phyloP scores from a whole-genome alignment of 1,140 invertebrate genomes.

The Drosophila novamexicana region DNA sequence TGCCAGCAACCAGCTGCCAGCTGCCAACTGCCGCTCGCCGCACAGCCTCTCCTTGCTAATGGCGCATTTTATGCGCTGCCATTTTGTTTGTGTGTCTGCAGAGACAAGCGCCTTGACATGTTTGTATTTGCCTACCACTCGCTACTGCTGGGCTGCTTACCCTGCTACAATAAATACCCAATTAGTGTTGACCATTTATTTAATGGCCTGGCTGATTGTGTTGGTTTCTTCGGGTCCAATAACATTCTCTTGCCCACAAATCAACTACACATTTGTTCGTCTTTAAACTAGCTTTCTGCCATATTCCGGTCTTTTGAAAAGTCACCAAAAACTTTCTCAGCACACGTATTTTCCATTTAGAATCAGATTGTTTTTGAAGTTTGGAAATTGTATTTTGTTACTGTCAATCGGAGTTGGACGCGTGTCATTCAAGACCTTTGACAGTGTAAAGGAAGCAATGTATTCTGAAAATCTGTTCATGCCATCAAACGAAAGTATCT shows the following conservation, averaged over 20 bases:
- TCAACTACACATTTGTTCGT: conserved; percentile 13
- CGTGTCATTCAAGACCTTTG: too few species aligned
- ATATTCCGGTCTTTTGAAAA: conserved; percentile 1
- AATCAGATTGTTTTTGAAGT: background rate
- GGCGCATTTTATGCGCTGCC: conserved; percentile 72
- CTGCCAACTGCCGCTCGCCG: background rate
- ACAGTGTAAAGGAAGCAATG: too few species aligned
- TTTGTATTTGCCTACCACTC: conserved; percentile 30
- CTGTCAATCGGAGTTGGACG: background rate
- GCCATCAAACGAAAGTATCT: too few species aligned
- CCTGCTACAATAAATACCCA: conserved; percentile 68
- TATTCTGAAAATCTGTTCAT: too few species aligned
- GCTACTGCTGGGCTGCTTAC: conserved; percentile 13
- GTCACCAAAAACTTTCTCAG: background rate
- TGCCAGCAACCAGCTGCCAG: background rate
- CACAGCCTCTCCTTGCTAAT: conserved; percentile 56
- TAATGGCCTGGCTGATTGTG: conserved; percentile 66
- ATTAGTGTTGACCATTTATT: conserved; percentile 76
- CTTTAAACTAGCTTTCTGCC: conserved; percentile 27
- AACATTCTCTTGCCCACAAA: background rate
- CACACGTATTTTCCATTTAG: background rate
- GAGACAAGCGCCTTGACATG: conserved; percentile 59
- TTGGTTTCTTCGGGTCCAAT: conserved; percentile 5
- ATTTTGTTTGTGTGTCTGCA: conserved; percentile 68
- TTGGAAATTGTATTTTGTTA: background rate